Evolutionary conservation across 2,888 invertebrate species (phyloP).

Genomic region (Diadegma fenestrale): DNA sequence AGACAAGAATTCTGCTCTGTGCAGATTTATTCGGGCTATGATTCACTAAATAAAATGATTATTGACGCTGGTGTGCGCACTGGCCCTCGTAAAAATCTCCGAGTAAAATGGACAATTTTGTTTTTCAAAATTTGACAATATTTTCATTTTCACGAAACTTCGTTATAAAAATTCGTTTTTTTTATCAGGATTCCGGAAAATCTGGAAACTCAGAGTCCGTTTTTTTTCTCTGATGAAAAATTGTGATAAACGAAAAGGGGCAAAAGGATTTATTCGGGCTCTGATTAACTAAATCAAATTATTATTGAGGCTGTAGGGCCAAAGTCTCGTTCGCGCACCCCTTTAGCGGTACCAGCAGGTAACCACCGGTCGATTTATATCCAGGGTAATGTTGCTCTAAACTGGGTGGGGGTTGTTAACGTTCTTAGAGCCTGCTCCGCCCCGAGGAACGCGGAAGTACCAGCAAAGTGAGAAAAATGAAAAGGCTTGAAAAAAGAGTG

Average conservation of each 20-base stretch:
- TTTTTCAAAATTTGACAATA: background rate
- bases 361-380: slow-evolving; percentile 5
- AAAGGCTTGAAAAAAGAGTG: slow-evolving; percentile 4
- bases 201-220: too few relatives aligned
- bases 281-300: background rate
- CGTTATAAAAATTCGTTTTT: background rate
- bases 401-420: slow-evolving; percentile 53
- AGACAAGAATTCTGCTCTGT: background rate
- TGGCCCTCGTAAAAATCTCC: background rate
- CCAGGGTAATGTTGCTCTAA: slow-evolving; percentile 19
- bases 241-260: too few relatives aligned
- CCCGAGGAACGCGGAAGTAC: slow-evolving; percentile 58
- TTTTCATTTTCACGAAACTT: background rate
- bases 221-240: too few relatives aligned
- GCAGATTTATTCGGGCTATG: background rate
- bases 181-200: too few relatives aligned
- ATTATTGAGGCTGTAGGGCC: slow-evolving; percentile 3
- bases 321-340: slow-evolving; percentile 13
- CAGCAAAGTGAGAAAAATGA: slow-evolving; percentile 27
- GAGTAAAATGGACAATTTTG: background rate
- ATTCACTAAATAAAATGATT: slow-evolving; percentile 4
- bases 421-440: slow-evolving; percentile 34
- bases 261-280: too few relatives aligned
- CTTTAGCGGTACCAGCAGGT: slow-evolving; percentile 28
- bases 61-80: slow-evolving; percentile 20